Conservation (phyloP, 2,797 vertebrate species). For the Melanotaenia boesemani region DNA sequence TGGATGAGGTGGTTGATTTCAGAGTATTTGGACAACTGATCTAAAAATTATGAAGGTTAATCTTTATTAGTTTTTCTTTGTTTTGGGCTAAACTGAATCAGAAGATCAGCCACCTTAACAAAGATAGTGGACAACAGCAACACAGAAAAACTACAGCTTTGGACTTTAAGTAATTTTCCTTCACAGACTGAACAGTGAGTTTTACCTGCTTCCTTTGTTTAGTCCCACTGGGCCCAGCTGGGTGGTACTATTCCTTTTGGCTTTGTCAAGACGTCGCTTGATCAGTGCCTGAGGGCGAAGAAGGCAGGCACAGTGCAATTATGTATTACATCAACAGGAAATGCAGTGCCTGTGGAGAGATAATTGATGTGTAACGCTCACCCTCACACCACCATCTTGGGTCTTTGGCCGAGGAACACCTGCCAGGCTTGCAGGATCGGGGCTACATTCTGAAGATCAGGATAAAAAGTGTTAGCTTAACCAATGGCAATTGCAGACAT, state of each 20-base stretch:
- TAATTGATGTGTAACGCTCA: slow-evolving; percentile 55
- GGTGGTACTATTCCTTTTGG: slow-evolving; percentile 76
- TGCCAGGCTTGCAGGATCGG: slow-evolving; percentile 66
- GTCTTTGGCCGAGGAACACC: slow-evolving; percentile 71
- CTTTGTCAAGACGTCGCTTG: slow-evolving; percentile 75
- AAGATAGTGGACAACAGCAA: not conserved
- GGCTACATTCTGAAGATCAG: slow-evolving; percentile 76
- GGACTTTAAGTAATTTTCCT: not conserved
- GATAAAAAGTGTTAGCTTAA: not conserved
- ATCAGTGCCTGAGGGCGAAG: slow-evolving; percentile 74
- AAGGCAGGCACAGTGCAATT: not conserved
- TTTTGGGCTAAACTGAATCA: not conserved
- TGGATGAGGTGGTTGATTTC: too few species aligned
- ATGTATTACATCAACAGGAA: slow-evolving; percentile 50
- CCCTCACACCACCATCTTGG: slow-evolving; percentile 82
- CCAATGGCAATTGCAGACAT: not conserved
- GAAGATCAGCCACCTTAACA: not conserved
- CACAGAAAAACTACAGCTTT: not conserved
- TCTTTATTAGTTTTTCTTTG: not conserved
- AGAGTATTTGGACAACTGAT: too few species aligned
- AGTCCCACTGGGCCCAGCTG: slow-evolving; percentile 68
- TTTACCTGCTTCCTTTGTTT: slow-evolving; percentile 72
- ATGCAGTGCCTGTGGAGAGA: not conserved
- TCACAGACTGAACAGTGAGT: not conserved
- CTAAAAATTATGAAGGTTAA: not conserved